phyloP scores from a whole-genome alignment of 2,113 vertebrate species.

The Corydoras sp. region DNA sequence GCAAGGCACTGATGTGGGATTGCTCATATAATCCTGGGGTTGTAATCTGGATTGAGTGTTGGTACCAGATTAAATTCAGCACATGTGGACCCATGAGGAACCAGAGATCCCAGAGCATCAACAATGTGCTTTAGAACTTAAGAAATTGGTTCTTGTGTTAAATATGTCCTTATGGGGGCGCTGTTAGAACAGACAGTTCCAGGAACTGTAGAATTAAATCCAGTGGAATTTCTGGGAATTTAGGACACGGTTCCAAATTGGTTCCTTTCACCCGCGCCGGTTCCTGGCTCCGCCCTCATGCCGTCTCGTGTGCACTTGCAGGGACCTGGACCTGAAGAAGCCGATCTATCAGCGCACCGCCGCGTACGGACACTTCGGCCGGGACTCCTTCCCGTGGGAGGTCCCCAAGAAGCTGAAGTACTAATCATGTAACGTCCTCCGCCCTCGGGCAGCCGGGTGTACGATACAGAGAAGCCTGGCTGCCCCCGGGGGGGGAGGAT shows the following conservation, averaged over 20 bases:
- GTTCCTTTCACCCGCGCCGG: not conserved
- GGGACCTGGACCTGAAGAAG: conserved; percentile 95
- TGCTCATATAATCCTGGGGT: too few species aligned
- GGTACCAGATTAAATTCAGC: too few species aligned
- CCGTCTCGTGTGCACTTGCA: conserved; percentile 69
- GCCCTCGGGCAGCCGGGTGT: conserved; percentile 62
- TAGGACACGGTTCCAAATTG: not conserved
- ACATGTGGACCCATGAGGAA: too few species aligned
- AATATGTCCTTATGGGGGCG: too few species aligned
- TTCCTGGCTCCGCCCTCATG: not conserved
- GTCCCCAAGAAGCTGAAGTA: conserved; percentile 87
- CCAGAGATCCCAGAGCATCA: too few species aligned
- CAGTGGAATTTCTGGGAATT: too few species aligned
- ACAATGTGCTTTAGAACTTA: too few species aligned
- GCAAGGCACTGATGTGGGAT: too few species aligned
- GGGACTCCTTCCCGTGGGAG: conserved; percentile 89
- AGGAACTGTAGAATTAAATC: too few species aligned
- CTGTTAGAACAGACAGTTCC: too few species aligned
- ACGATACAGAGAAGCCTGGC: conserved; percentile 77
- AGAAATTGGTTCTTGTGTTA: too few species aligned
- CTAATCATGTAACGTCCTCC: conserved; percentile 67
- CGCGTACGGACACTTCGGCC: conserved; percentile 93
- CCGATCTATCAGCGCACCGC: conserved; percentile 93
- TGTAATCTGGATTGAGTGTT: too few species aligned
- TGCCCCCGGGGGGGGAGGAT: conserved; percentile 57